phyloP scores from a whole-genome alignment of 2,888 invertebrate genomes.

The Papilio gigon region DNA sequence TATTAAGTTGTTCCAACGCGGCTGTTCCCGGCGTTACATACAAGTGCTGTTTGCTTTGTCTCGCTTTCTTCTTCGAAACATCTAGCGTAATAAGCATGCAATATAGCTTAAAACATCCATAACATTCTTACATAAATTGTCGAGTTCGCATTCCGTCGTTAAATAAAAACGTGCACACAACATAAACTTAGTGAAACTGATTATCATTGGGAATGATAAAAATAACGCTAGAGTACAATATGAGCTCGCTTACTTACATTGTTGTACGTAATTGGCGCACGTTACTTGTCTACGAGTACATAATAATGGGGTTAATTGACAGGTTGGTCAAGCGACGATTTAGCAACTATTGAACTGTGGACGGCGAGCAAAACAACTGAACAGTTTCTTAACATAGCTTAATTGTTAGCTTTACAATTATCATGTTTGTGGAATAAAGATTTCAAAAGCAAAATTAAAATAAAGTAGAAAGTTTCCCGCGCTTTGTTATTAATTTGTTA shows the following conservation, averaged over 20 bases:
- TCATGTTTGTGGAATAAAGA: too few species aligned
- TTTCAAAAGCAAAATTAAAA: too few species aligned
- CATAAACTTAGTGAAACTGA: not conserved
- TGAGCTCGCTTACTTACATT: not conserved
- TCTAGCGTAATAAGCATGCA: too few species aligned
- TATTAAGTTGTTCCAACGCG: conserved; percentile 66
- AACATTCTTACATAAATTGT: too few species aligned
- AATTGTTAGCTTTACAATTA: too few species aligned
- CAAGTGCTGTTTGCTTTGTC: conserved; percentile 13
- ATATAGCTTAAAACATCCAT: too few species aligned
- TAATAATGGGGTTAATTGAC: not conserved
- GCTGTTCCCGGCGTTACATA: conserved; percentile 45
- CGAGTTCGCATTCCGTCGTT: not conserved
- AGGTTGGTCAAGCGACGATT: conserved; percentile 8
- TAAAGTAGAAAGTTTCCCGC: too few species aligned
- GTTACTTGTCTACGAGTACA: not conserved
- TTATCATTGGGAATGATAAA: not conserved
- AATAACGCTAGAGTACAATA: not conserved
- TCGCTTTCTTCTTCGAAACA: not conserved
- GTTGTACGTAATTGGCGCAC: not conserved
- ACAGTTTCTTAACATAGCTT: too few species aligned
- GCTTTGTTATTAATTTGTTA: not conserved
- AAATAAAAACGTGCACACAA: not conserved
- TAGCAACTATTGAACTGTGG: too few species aligned
- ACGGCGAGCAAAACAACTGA: too few species aligned